Conservation (phyloP, 2,888 invertebrate genomes). For the Diarsia dahlii region DNA sequence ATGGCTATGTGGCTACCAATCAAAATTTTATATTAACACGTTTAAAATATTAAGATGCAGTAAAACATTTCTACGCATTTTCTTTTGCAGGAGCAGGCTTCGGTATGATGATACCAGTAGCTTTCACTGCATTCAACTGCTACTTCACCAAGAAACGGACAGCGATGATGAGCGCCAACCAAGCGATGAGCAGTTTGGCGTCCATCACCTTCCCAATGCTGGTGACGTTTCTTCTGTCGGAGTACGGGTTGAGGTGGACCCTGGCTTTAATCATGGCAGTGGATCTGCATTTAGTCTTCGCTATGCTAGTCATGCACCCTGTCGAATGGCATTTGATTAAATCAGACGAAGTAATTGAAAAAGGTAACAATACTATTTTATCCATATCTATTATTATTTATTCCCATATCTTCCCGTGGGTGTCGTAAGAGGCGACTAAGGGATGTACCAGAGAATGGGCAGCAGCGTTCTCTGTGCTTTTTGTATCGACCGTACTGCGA, state of each 20-base stretch:
- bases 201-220: slow-evolving; percentile 93
- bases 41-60: not conserved
- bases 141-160: slow-evolving; percentile 93
- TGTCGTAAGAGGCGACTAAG: too few relatives aligned
- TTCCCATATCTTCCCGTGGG: too few relatives aligned
- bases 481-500: too few relatives aligned
- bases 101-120: slow-evolving; percentile 93
- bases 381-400: too few relatives aligned
- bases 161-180: slow-evolving; percentile 94
- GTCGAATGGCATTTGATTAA: slow-evolving; percentile 93
- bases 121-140: slow-evolving; percentile 93
- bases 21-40: not conserved
- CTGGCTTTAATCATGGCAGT: slow-evolving; percentile 92
- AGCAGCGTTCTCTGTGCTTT: too few relatives aligned
- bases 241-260: slow-evolving; percentile 94
- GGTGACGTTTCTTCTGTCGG: slow-evolving; percentile 91
- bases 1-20: too few relatives aligned
- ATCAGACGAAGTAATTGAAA: slow-evolving; percentile 62
- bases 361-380: slow-evolving; percentile 62
- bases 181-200: slow-evolving; percentile 92
- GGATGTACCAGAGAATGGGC: too few relatives aligned
- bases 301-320: slow-evolving; percentile 94
- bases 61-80: not conserved
- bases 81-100: slow-evolving; percentile 91
- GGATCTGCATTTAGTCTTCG: slow-evolving; percentile 92